Conservation (phyloP, 2,113 vertebrate genomes). For the Cyanoliseus patagonus region DNA sequence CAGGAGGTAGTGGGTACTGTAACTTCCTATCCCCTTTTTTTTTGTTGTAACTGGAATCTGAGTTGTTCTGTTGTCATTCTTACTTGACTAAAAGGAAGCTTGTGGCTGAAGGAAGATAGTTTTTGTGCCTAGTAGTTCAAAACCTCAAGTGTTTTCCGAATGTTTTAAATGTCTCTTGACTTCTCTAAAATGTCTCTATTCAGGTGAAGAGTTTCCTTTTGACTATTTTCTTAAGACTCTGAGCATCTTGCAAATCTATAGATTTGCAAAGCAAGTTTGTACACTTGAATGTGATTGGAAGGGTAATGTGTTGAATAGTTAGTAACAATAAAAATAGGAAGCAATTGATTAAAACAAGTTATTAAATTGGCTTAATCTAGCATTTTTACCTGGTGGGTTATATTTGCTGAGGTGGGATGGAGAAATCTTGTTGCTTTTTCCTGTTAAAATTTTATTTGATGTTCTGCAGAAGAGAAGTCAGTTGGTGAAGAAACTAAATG, state of each 20-base stretch:
- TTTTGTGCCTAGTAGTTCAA: background rate
- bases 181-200: background rate
- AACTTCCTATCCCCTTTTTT: background rate
- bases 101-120: background rate
- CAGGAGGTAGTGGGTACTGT: background rate
- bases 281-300: background rate
- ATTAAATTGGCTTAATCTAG: background rate
- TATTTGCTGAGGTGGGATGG: background rate
- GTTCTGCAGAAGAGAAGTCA: slow-evolving; percentile 91
- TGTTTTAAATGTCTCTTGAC: background rate
- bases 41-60: background rate
- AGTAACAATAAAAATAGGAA: background rate
- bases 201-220: background rate
- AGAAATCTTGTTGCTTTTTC: background rate
- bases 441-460: background rate
- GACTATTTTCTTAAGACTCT: background rate
- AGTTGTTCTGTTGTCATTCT: background rate
- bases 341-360: background rate
- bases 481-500: slow-evolving; percentile 94
- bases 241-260: background rate
- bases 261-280: background rate
- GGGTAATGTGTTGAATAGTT: background rate
- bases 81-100: background rate
- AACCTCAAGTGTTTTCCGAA: background rate
- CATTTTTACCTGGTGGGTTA: background rate